A percentile compares a stretch with the other conserved stretches of the same genome.
Conservation (phyloP, 2,113 vertebrate species). For the Scomber colias region DNA sequence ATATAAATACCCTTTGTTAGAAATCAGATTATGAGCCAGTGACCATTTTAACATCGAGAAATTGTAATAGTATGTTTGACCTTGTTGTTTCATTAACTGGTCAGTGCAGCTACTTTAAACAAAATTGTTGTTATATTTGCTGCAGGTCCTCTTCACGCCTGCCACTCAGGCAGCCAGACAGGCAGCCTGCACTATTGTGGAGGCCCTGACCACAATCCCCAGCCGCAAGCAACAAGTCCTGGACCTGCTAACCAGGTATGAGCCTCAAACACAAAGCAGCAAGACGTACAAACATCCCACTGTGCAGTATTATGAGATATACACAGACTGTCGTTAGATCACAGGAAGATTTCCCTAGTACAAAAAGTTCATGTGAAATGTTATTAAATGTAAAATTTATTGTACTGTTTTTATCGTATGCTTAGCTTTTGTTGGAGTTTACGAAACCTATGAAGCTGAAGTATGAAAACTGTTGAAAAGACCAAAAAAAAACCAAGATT, state of each 20-base stretch:
- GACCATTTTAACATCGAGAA: not conserved
- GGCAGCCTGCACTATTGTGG: slow-evolving; percentile 97
- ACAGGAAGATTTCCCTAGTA: not conserved
- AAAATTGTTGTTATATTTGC: slow-evolving; percentile 4
- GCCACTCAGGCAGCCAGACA: slow-evolving; percentile 97
- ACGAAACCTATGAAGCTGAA: not conserved
- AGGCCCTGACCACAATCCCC: slow-evolving; percentile 95
- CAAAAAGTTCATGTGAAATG: not conserved
- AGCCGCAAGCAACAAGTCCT: slow-evolving; percentile 98
- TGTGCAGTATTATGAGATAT: not conserved
- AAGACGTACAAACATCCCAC: not conserved
- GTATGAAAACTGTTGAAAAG: not conserved
- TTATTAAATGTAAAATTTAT: too few species aligned
- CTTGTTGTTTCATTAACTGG: not conserved
- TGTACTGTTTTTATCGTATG: not conserved
- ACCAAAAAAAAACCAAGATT: not conserved
- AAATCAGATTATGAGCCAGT: not conserved
- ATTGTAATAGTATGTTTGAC: not conserved
- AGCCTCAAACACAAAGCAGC: not conserved
- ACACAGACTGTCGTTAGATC: not conserved
- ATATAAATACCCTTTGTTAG: not conserved
- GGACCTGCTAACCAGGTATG: slow-evolving; percentile 96
- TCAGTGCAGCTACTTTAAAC: not conserved
- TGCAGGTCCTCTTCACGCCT: slow-evolving; percentile 97
- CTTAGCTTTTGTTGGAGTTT: not conserved